Evolutionary conservation across 2,888 invertebrate genomes (phyloP), one percentile per base, ranked within the genome.

Genomic region (Cabera pusaria): DNA sequence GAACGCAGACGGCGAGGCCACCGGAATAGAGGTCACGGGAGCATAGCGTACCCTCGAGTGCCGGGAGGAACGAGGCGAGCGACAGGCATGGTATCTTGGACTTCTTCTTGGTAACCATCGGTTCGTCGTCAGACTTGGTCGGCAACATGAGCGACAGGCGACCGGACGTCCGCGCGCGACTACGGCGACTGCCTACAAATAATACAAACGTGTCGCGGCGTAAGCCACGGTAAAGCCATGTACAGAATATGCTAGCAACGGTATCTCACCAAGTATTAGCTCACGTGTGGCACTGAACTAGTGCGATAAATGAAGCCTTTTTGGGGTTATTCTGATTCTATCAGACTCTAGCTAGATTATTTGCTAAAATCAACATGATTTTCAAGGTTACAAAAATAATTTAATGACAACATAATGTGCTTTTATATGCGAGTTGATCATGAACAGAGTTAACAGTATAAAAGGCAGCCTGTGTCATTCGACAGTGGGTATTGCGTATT

Each of bases 51-150:
- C 88, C 88, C 87, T 88, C 88, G 63, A 88, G 58, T 38, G 85
- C 85, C 56, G 88, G 88, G 43, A 88, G 82, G 62, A 88, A 83
- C 42, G 87, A 78, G 7, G 86, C 79, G 49, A 88, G 65, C 47
- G 88, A 87, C 44, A 88, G 73, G 60, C 88, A 88, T 72, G 88
- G 85, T 78, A 88, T 86, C 75, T 85, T 87, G 33, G 79, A 82
- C 60, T 86, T 86, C 82, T 87, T 88, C 75, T 88, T 88, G 67
- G 81, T 73, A 48, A 87, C 86, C 83, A 86, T 84, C 33, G 78
- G 68, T 50, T 85, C 86, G 70, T 81, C 80, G 49, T 81, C 82
- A 24, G 78, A 61, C 59, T 82, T 83, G 58, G 64, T 81, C 58
- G 84, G 82, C 65, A 87, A 82, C 86, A 86, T 85, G 70, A 23